Conservation (phyloP, 2,888 invertebrate genomes). For the Aricia artaxerxes region DNA sequence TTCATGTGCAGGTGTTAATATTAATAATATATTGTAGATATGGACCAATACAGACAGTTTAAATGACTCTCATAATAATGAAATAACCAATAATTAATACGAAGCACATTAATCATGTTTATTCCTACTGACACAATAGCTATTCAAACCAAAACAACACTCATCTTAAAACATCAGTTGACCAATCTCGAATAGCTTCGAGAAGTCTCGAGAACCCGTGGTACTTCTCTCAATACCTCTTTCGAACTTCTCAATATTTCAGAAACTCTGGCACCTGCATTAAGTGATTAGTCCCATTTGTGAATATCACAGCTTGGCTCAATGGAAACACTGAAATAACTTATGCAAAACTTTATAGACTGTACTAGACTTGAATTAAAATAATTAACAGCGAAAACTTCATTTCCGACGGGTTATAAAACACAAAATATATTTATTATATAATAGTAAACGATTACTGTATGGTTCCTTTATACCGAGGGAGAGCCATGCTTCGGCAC, state of each 20-base stretch:
- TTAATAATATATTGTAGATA: no score
- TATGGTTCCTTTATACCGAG: no score
- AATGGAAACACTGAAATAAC: slow-evolving; percentile 37
- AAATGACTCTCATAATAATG: no score
- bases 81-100: no score
- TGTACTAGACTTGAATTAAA: slow-evolving; percentile 31
- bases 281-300: slow-evolving; percentile 77
- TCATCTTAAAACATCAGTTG: background rate
- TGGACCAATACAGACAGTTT: no score
- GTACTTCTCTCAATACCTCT: slow-evolving; percentile 49
- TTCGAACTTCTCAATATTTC: slow-evolving; percentile 69
- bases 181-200: background rate
- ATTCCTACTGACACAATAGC: background rate
- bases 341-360: slow-evolving; percentile 32
- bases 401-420: background rate
- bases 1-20: no score
- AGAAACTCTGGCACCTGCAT: slow-evolving; percentile 64
- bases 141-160: background rate
- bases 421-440: no score
- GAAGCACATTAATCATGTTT: no score
- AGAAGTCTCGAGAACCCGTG: slow-evolving; percentile 32
- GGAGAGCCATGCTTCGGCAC: no score
- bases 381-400: slow-evolving; percentile 34
- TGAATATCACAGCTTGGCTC: slow-evolving; percentile 61
- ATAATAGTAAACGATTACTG: no score